Evolutionary conservation across 2,888 invertebrate genomes (phyloP).

Genomic region (Drosophila phalerata): DNA sequence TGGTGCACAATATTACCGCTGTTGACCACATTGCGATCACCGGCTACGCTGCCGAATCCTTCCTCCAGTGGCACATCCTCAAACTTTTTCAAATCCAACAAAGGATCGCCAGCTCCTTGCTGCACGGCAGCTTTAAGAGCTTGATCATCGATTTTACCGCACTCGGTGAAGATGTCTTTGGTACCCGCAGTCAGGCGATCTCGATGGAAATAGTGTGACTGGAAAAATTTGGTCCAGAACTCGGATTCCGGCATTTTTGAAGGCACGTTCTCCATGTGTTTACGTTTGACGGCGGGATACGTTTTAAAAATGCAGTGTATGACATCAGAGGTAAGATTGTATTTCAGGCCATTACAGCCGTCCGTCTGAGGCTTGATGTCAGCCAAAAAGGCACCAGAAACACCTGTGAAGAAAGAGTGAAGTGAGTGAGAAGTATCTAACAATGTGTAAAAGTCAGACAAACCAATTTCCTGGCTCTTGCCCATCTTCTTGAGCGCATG

Average conservation of each 20-base stretch:
- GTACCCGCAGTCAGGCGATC: constrained; percentile 95
- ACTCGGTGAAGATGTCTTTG: constrained; percentile 98
- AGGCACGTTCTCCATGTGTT: constrained; percentile 98
- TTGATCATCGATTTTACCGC: constrained; percentile 97
- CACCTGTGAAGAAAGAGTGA: constrained; percentile 85
- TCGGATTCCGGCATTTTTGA: constrained; percentile 97
- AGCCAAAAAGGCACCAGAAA: constrained; percentile 92
- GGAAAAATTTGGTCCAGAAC: constrained; percentile 99
- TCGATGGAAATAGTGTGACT: constrained; percentile 99
- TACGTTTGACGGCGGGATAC: constrained; percentile 98
- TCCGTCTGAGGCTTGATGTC: constrained; percentile 99
- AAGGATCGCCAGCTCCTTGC: constrained; percentile 91
- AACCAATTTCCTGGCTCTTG: constrained; percentile 94
- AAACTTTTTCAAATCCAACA: constrained; percentile 94
- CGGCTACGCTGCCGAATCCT: constrained; percentile 87
- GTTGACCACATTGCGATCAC: constrained; percentile 83
- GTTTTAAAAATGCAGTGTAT: constrained; percentile 99
- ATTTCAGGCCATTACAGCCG: constrained; percentile 97
- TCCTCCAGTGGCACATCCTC: constrained; percentile 89
- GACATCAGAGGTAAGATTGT: constrained; percentile 98
- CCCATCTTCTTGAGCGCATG: constrained; percentile 91
- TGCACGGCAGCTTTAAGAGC: constrained; percentile 91
- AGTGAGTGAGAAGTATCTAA: background rate
- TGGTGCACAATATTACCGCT: constrained; percentile 91
- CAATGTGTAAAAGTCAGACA: background rate